These are phyloP conservation scores for Uromys caudimaculatus DNA, from an alignment of 2,797 vertebrate species.

Conservation along the genomic window DNA sequence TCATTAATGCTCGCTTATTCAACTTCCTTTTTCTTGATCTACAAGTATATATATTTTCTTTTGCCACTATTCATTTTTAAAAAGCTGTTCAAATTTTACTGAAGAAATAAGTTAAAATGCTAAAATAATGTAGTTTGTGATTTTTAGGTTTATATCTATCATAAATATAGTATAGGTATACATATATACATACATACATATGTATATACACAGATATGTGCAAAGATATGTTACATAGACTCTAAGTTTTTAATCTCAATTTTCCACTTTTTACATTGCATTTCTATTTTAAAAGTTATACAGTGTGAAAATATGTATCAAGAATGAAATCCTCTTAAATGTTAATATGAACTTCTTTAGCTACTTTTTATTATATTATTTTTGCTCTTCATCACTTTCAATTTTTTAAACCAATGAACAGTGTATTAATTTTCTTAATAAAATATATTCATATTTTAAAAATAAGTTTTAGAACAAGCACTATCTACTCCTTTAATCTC, in stretches of 20 bases:
- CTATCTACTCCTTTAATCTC: neutral
- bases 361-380: neutral
- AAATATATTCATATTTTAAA: neutral
- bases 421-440: constrained; percentile 30
- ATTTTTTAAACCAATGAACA: constrained; percentile 33
- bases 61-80: neutral
- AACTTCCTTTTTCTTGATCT: neutral
- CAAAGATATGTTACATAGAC: neutral
- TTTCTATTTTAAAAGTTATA: neutral
- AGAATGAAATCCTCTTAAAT: neutral
- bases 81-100: neutral
- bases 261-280: neutral
- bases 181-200: neutral
- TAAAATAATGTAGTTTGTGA: constrained; percentile 2
- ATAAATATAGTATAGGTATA: neutral
- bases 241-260: neutral
- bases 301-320: neutral
- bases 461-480: constrained; percentile 34
- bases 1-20: constrained; percentile 14
- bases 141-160: neutral
- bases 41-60: neutral
- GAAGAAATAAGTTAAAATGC: neutral
- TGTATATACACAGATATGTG: neutral
- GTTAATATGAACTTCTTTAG: neutral
- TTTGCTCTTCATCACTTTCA: constrained; percentile 31